Conservation (phyloP, 2,888 invertebrate species). For the Catocala sponsa region DNA sequence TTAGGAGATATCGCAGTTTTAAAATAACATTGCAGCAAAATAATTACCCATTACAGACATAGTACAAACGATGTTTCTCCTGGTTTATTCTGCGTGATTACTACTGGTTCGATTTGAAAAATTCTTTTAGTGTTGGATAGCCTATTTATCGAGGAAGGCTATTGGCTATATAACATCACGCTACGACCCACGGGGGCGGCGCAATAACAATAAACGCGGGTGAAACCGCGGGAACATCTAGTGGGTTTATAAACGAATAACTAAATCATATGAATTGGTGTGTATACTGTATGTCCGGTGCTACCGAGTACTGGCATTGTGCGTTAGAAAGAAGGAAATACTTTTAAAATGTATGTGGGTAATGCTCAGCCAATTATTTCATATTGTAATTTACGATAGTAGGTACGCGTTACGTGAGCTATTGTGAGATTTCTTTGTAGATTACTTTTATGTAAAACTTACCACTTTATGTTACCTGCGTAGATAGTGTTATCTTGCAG, state of each 20-base stretch:
- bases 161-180: no score
- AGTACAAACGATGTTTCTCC: no score
- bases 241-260: constrained; percentile 1
- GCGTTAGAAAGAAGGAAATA: constrained; percentile 46
- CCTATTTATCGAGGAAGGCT: no score
- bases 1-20: no score
- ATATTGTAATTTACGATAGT: constrained; percentile 27
- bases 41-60: no score
- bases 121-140: no score
- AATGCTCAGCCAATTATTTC: constrained; percentile 37
- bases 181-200: no score
- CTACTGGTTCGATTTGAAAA: no score
- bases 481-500: constrained; percentile 10
- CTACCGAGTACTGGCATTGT: not conserved
- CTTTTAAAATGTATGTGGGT: constrained; percentile 39
- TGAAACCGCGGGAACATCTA: no score
- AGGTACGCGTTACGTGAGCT: constrained; percentile 40
- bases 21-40: no score
- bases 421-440: constrained; percentile 39
- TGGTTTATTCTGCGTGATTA: no score
- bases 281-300: constrained; percentile 21
- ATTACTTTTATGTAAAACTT: constrained; percentile 33
- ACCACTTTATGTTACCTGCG: constrained; percentile 16
- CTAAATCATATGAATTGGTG: constrained; percentile 19
- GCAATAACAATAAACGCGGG: no score